Base-by-base conservation (phyloP, 2,888 invertebrate species). In the Dasypolia templi region DNA sequence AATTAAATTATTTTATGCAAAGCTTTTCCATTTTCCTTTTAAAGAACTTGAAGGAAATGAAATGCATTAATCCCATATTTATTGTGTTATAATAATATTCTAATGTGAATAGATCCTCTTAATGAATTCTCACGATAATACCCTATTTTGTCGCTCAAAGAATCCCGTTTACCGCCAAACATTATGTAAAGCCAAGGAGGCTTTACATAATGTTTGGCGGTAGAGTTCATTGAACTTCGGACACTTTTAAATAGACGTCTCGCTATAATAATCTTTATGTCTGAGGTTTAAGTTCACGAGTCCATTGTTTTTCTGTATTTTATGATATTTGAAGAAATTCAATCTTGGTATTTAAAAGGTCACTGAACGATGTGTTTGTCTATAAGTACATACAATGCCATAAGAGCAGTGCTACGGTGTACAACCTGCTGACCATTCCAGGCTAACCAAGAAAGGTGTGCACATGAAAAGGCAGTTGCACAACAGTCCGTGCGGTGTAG, bases 401-500 rank as follows among this genome's bases (percentile, higher is more conserved):
- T 66, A 73, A 66, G 29, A 12, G 19, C 39, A 29, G 14, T 71
- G 19, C 69, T 65, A n/a, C 32, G 53, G 51, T 75, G 65, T 62
- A 67, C 53, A 77, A 39, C 49, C 32, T 51, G 19, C 72, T 80
- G 64, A 61, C 80, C 67, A 77, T 77, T 77, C 46, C 26, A 51
- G 46, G 46, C 51, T 82, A 42, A 44, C 67, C 71, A 72, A 79
- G 61, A 69, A 77, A 72, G 82, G 77, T 64, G 65, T 56, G 35
- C 53, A 82, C 46, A 75, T 72, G 67, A 67, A 77, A 84, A 84
- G 86, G 70, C 75, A 79, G 85, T 90, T 91, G 82, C 90, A 87
- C 88, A 91, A 91, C 77, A 85, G 84, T 83, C 76, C 87, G 88
- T 91, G 90, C 84, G 89, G 87, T 90, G 89, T 86, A 86, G 88